phyloP scores from a whole-genome alignment of 2,888 invertebrate genomes.

The Trypoxylon attenuatum region DNA sequence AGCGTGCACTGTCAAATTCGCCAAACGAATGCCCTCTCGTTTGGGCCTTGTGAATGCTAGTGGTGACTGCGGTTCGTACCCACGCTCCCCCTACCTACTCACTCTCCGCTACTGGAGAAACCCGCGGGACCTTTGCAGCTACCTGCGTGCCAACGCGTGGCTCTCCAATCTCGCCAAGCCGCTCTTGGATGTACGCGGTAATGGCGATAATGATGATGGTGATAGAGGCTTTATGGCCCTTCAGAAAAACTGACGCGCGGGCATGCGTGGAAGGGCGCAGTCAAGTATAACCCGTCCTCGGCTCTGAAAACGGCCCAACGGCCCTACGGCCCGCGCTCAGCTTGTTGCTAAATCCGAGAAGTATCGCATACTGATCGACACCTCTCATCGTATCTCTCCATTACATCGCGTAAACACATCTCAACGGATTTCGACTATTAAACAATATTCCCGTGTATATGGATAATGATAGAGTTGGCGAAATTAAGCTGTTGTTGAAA shows the following conservation, averaged over 20 bases:
- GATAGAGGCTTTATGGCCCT: slow-evolving; percentile 53
- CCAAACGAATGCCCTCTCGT: slow-evolving; percentile 55
- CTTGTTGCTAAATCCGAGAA: slow-evolving; percentile 33
- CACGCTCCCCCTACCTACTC: slow-evolving; percentile 14
- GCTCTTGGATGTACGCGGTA: slow-evolving; percentile 49
- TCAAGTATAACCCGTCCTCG: slow-evolving; percentile 20
- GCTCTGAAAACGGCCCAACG: slow-evolving; percentile 30
- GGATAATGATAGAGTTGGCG: too few relatives aligned
- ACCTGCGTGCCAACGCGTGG: slow-evolving; percentile 47
- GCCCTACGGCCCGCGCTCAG: slow-evolving; percentile 26
- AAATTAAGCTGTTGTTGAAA: too few relatives aligned
- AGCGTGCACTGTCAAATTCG: slow-evolving; percentile 52
- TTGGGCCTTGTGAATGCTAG: slow-evolving; percentile 35
- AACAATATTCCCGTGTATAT: too few relatives aligned
- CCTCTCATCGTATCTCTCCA: not conserved
- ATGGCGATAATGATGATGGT: slow-evolving; percentile 60
- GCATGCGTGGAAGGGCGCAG: slow-evolving; percentile 48
- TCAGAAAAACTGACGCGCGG: slow-evolving; percentile 52
- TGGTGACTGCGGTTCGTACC: too few relatives aligned
- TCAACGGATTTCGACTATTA: too few relatives aligned
- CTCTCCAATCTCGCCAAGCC: slow-evolving; percentile 45
- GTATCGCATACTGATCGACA: slow-evolving; percentile 24
- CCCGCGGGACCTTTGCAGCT: slow-evolving; percentile 24
- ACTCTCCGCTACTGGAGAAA: slow-evolving; percentile 15
- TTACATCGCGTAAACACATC: too few relatives aligned